Evolutionary conservation across 1,140 invertebrate genomes (phyloP).

Genomic region (Lasioglossum baleicum): DNA sequence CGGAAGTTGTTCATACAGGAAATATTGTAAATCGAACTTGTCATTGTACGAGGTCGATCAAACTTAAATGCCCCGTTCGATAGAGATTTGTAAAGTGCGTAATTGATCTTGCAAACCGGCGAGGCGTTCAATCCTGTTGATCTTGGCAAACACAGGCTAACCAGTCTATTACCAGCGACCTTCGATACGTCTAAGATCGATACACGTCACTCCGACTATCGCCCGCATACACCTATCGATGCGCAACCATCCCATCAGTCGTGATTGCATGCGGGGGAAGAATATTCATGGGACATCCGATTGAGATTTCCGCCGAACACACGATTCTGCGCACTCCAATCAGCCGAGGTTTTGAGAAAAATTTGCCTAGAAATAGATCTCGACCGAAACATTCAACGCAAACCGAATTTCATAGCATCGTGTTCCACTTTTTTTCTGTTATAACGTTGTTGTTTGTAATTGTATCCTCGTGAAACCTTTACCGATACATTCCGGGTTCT

Average conservation of each 20-base stretch:
- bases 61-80: not conserved
- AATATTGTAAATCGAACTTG: too few relatives aligned
- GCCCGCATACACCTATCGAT: not conserved
- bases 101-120: not conserved
- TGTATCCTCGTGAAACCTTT: too few relatives aligned
- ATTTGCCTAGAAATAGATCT: not conserved
- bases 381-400: too few relatives aligned
- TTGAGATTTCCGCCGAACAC: not conserved
- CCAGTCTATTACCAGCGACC: slow-evolving; percentile 28
- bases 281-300: slow-evolving; percentile 1
- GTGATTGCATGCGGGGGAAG: not conserved
- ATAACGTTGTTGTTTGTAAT: too few relatives aligned
- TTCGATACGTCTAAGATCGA: slow-evolving; percentile 38
- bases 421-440: too few relatives aligned
- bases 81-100: not conserved
- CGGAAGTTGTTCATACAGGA: too few relatives aligned
- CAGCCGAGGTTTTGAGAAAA: not conserved
- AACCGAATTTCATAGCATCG: too few relatives aligned
- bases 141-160: slow-evolving; percentile 18
- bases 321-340: not conserved
- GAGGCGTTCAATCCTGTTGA: slow-evolving; percentile 13
- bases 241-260: not conserved
- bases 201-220: slow-evolving; percentile 13
- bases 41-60: not conserved
- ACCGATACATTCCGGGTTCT: too few relatives aligned